Base-by-base conservation (phyloP, 2,888 invertebrate species). In the Helicoverpa assulta region DNA sequence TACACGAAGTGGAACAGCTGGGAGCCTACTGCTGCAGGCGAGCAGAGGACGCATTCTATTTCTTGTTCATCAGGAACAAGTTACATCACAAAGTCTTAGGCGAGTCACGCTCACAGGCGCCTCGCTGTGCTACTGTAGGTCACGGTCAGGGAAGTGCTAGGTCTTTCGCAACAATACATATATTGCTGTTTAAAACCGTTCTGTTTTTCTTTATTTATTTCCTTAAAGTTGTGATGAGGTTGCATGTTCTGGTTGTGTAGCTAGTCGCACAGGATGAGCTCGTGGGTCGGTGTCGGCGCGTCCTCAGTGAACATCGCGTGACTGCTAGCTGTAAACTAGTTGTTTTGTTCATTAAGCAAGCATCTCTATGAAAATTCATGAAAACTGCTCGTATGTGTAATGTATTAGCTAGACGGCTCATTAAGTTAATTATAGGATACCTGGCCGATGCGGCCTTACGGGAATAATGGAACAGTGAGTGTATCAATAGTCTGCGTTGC, bases 301-400 rank as follows among this genome's bases (percentile, higher is more conserved):
- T 4, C n/a, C n/a, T 19, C 47, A 19, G 29, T 43, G 12, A 16
- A 19, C 26, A 14, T 67, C 14, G 70, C 81, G 79, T 81, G 78
- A 70, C 65, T 50, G 8, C 26, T 0, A 50, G 37, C 40, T 55
- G 37, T 70, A 50, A 53, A 56, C 8, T 33, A 18, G 18, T 19
- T n/a, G 43, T 40, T 56, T 58, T 68, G 40, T 54, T 68, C 47
- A 55, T 60, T 54, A 63, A 21, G 18, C 16, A 63, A 21, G 18
- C 16, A 55, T 33, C 50, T 19, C 16, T 65, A 77, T 79, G 47
- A 67, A 70, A 68, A 68, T 64, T 70, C 56, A 77, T 70, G 59
- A 57, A 58, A 70, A 77, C 54, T 54, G 51, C 43, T 72, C 12
- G 50, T 66, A 77, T 66, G 21, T 52, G 37, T 70, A 69, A 59